A percentile compares a stretch with the other conserved stretches of the same genome.
Conservation (phyloP, 2,888 invertebrate genomes). For the Malthinus flaveolus region DNA sequence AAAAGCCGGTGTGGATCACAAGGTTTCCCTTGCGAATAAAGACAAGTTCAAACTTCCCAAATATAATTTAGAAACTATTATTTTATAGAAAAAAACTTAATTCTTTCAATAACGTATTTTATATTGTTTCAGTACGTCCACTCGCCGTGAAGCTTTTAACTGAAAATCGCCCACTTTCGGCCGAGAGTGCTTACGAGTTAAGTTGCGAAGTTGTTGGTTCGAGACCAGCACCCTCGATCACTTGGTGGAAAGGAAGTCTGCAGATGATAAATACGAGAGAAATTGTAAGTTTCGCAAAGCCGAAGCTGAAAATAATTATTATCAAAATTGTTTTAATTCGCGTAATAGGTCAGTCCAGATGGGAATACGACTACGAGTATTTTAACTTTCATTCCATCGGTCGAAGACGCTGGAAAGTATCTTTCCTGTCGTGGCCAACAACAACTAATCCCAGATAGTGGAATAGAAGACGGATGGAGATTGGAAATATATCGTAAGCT, state of each 20-base stretch:
- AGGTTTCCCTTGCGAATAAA: constrained; percentile 48
- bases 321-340: neutral
- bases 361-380: constrained; percentile 78
- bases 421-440: constrained; percentile 80
- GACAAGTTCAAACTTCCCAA: constrained; percentile 44
- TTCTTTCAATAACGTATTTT: constrained; percentile 10
- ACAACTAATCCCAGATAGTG: constrained; percentile 71
- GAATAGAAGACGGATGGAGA: constrained; percentile 79
- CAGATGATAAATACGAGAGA: constrained; percentile 68
- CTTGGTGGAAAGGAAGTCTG: constrained; percentile 77
- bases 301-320: neutral
- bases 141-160: constrained; percentile 70
- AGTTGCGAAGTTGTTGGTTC: constrained; percentile 75
- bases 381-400: constrained; percentile 74
- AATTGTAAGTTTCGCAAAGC: constrained; percentile 60
- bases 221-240: constrained; percentile 74
- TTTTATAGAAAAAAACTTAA: constrained; percentile 16
- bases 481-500: constrained; percentile 82
- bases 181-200: constrained; percentile 71
- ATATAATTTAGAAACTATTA: constrained; percentile 47
- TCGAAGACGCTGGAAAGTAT: constrained; percentile 78
- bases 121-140: constrained; percentile 67
- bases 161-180: constrained; percentile 72
- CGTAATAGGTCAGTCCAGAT: constrained; percentile 63
- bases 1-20: constrained; percentile 41